Evolutionary conservation across 2,113 vertebrate genomes (phyloP).

Genomic region (Ahaetulla prasina): DNA sequence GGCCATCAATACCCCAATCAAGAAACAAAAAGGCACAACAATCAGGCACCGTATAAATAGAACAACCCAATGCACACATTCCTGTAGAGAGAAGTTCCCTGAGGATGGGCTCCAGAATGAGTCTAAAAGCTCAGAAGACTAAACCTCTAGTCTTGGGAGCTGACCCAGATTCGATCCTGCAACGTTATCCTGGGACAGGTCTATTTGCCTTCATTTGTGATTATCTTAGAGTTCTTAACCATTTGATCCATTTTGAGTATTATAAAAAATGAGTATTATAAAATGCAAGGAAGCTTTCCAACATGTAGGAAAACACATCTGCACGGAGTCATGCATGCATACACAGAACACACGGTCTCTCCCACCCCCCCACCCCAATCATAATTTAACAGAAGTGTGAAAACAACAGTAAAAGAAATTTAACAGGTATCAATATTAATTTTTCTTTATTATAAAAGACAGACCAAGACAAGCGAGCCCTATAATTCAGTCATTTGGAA

Average conservation of each 20-base stretch:
- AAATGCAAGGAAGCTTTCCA: neutral
- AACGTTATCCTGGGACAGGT: too few species aligned
- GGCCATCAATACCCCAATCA: neutral
- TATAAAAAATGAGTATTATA: too few species aligned
- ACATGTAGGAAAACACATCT: neutral
- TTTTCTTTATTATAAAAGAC: slow-evolving; percentile 10
- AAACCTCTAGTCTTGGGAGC: too few species aligned
- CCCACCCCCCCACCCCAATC: neutral
- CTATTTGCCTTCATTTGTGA: neutral
- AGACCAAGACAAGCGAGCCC: slow-evolving; percentile 1
- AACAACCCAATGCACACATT: too few species aligned
- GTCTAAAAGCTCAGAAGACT: too few species aligned
- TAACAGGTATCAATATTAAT: slow-evolving; percentile 6
- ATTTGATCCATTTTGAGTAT: neutral
- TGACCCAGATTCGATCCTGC: too few species aligned
- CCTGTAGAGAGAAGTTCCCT: too few species aligned
- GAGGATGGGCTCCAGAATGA: too few species aligned
- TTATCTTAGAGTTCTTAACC: neutral
- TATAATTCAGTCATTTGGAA: neutral
- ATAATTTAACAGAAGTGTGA: neutral
- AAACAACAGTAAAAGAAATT: neutral
- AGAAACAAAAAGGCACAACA: neutral
- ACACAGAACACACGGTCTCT: neutral
- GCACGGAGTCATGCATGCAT: neutral
- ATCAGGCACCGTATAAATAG: too few species aligned